Evolutionary conservation across 2,113 vertebrate species (phyloP).

Genomic region (Myxocyprinus asiaticus): DNA sequence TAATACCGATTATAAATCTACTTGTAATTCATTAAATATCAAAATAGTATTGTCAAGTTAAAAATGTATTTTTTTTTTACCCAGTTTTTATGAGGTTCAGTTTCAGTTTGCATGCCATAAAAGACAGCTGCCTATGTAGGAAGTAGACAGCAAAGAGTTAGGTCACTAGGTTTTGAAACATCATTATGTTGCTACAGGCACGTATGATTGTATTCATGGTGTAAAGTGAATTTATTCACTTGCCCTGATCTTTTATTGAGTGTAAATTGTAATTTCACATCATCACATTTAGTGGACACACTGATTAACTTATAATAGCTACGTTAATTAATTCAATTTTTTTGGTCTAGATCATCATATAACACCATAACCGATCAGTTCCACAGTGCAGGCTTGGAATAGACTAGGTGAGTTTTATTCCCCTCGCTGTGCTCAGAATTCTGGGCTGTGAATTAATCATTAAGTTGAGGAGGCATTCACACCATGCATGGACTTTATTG

Average conservation of each 20-base stretch:
- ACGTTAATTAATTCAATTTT: background rate
- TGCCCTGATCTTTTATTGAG: background rate
- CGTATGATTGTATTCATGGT: background rate
- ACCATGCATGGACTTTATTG: background rate
- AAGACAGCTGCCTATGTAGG: background rate
- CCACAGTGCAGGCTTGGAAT: background rate
- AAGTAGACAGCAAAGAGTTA: background rate
- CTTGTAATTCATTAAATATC: no score
- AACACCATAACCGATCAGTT: background rate
- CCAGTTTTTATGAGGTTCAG: no score
- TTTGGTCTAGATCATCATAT: background rate
- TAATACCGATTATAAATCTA: no score
- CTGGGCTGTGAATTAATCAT: conserved; percentile 29
- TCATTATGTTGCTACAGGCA: background rate
- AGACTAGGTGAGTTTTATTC: background rate
- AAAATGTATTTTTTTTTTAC: background rate
- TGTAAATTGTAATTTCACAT: background rate
- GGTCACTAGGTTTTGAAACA: background rate
- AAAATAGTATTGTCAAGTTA: no score
- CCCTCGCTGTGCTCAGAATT: background rate
- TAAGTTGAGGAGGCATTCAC: conserved; percentile 10
- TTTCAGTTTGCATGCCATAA: no score
- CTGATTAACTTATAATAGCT: conserved; percentile 6
- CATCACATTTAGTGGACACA: background rate
- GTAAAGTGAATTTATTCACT: background rate